A percentile compares a stretch with the other conserved stretches of the same genome.
These are phyloP conservation scores for Darevskia nairensis DNA, from an alignment of 2,797 vertebrate species.

Conservation along the genomic window DNA sequence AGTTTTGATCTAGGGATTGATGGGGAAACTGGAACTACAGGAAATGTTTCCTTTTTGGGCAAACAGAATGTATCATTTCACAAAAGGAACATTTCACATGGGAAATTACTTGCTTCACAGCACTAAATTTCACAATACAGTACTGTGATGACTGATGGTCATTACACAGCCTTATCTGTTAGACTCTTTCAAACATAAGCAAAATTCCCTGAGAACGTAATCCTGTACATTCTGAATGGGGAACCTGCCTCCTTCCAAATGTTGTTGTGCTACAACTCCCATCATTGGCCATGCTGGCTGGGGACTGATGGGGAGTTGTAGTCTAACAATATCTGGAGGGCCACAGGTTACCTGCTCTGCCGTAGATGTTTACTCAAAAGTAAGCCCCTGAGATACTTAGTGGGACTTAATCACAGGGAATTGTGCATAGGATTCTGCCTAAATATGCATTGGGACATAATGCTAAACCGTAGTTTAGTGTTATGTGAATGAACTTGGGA, in stretches of 20 bases:
- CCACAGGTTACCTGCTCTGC: no score
- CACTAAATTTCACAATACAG: background rate
- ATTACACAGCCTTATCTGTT: background rate
- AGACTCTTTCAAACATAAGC: background rate
- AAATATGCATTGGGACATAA: background rate
- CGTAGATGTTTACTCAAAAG: background rate
- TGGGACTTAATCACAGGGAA: background rate
- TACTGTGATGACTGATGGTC: background rate
- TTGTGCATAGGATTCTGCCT: background rate
- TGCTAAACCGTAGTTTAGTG: background rate
- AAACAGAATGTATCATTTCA: background rate
- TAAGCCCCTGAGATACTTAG: background rate
- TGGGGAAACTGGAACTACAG: background rate
- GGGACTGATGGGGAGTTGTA: no score
- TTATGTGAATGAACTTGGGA: background rate
- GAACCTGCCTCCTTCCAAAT: no score
- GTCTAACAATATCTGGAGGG: no score
- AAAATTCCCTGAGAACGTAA: background rate
- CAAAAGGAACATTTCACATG: background rate
- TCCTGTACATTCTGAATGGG: background rate
- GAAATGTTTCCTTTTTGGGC: background rate
- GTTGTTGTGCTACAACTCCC: no score
- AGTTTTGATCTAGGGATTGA: background rate
- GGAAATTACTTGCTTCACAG: constrained; percentile 2
- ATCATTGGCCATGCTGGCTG: no score